These are phyloP conservation scores for Triplophysa yarkandensis DNA, from an alignment of 2,797 vertebrate genomes.

Conservation along the genomic window DNA sequence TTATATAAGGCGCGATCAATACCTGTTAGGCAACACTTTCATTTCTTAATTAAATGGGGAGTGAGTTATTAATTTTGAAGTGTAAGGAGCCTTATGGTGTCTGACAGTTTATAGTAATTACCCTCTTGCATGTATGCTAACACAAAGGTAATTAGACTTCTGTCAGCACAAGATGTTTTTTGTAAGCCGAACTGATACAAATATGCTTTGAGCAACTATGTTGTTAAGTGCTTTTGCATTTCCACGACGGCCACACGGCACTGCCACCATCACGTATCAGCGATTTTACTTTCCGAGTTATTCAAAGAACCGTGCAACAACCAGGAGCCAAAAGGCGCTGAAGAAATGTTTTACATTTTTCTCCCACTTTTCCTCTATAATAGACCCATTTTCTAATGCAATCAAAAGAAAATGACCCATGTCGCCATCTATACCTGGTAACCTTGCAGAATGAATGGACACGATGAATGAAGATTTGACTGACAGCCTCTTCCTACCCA, in stretches of 20 bases:
- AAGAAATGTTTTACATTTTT: conserved; percentile 48
- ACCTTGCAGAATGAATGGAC: conserved; percentile 59
- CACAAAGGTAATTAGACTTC: conserved; percentile 78
- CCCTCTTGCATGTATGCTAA: conserved; percentile 73
- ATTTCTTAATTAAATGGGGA: conserved; percentile 79
- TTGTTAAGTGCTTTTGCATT: conserved; percentile 48
- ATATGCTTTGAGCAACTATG: conserved; percentile 55
- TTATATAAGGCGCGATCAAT: conserved; percentile 76
- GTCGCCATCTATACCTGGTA: conserved; percentile 29
- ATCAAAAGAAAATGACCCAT: conserved; percentile 44
- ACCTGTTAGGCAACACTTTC: conserved; percentile 76
- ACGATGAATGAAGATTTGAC: conserved; percentile 50
- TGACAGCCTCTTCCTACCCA: conserved; percentile 54
- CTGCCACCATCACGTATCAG: not conserved
- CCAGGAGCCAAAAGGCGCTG: conserved; percentile 46
- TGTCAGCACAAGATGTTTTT: conserved; percentile 77
- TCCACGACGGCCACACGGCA: conserved; percentile 32
- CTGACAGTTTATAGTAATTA: conserved; percentile 82
- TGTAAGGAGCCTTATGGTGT: conserved; percentile 79
- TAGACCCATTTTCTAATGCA: conserved; percentile 51
- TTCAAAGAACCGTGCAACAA: conserved; percentile 34
- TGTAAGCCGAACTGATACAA: conserved; percentile 69
- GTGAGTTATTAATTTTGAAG: conserved; percentile 76
- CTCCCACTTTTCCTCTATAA: conserved; percentile 50
- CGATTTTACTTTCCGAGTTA: conserved; percentile 28